These are phyloP conservation scores for Trigoniulus corallinus DNA, from an alignment of 1,140 invertebrate genomes.

Conservation along the genomic window DNA sequence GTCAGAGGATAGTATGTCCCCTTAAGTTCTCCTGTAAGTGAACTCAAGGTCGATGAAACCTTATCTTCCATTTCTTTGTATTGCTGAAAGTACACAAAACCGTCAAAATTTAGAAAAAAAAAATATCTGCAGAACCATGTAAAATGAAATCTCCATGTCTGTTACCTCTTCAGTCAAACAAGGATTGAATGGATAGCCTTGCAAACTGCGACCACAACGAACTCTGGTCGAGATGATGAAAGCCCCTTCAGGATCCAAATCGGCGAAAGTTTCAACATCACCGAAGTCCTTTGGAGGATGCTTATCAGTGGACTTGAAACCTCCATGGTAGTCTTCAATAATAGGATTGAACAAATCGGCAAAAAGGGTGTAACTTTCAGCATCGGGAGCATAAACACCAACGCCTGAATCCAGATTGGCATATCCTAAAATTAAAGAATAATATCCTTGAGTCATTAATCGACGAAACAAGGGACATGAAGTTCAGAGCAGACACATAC, in stretches of 20 bases:
- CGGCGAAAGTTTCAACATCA: slow-evolving; percentile 69
- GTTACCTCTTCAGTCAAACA: slow-evolving; percentile 62
- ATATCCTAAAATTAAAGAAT: slow-evolving; percentile 37
- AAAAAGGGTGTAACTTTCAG: slow-evolving; percentile 79
- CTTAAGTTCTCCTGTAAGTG: slow-evolving; percentile 51
- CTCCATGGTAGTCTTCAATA: slow-evolving; percentile 88
- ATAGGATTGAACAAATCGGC: slow-evolving; percentile 85
- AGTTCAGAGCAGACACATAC: too few species aligned
- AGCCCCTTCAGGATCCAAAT: slow-evolving; percentile 71
- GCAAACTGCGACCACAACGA: slow-evolving; percentile 58
- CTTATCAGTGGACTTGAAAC: slow-evolving; percentile 81
- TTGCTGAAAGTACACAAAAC: slow-evolving; percentile 30
- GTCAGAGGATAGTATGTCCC: slow-evolving; percentile 81
- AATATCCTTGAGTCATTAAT: too few species aligned
- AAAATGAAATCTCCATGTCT: not conserved
- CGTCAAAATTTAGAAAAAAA: not conserved
- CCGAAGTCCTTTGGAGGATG: slow-evolving; percentile 88
- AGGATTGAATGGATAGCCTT: slow-evolving; percentile 90
- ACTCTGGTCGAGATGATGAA: slow-evolving; percentile 90
- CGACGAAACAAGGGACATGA: too few species aligned
- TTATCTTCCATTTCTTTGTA: slow-evolving; percentile 90
- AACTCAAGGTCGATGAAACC: slow-evolving; percentile 52
- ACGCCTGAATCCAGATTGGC: slow-evolving; percentile 55
- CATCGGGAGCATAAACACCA: slow-evolving; percentile 90
- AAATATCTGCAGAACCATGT: not conserved